Conservation (phyloP, 53 echinoderm and acorn worm species). For the Crossaster papposus region DNA sequence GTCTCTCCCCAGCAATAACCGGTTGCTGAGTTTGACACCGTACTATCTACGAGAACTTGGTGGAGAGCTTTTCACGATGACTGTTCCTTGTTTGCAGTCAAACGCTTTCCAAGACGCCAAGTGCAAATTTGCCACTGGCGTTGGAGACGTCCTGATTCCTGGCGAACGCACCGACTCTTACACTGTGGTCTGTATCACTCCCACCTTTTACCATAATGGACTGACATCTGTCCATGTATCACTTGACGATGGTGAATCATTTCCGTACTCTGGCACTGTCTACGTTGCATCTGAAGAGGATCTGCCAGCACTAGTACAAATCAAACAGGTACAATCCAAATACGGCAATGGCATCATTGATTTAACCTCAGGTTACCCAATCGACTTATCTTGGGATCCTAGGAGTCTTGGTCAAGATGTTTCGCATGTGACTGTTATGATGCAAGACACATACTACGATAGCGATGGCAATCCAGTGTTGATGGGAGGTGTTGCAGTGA, state of each 20-base stretch:
- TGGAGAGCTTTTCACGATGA: slow-evolving; percentile 56
- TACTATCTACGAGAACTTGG: too few relatives aligned
- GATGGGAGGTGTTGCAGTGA: background rate
- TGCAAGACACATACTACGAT: slow-evolving; percentile 38
- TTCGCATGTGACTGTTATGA: slow-evolving; percentile 14
- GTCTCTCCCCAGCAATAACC: slow-evolving; percentile 58
- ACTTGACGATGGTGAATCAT: too few relatives aligned
- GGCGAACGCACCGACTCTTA: too few relatives aligned
- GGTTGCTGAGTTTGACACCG: slow-evolving; percentile 44
- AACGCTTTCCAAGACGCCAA: background rate
- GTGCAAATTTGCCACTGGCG: slow-evolving; percentile 56
- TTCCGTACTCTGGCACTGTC: too few relatives aligned
- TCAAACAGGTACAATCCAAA: slow-evolving; percentile 29
- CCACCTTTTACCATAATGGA: too few relatives aligned
- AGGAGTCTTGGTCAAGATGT: background rate
- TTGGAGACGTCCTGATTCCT: slow-evolving; percentile 37
- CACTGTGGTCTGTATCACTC: too few relatives aligned
- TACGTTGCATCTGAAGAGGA: slow-evolving; percentile 65
- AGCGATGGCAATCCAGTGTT: slow-evolving; percentile 45
- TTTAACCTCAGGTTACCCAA: slow-evolving; percentile 14
- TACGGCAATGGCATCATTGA: slow-evolving; percentile 11
- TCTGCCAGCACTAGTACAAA: slow-evolving; percentile 31
- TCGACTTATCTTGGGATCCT: too few relatives aligned
- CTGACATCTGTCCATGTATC: too few relatives aligned
- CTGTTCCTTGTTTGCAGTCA: slow-evolving; percentile 59